Evolutionary conservation across 2,113 vertebrate species (phyloP).

Genomic region (Myiopsitta monachus): DNA sequence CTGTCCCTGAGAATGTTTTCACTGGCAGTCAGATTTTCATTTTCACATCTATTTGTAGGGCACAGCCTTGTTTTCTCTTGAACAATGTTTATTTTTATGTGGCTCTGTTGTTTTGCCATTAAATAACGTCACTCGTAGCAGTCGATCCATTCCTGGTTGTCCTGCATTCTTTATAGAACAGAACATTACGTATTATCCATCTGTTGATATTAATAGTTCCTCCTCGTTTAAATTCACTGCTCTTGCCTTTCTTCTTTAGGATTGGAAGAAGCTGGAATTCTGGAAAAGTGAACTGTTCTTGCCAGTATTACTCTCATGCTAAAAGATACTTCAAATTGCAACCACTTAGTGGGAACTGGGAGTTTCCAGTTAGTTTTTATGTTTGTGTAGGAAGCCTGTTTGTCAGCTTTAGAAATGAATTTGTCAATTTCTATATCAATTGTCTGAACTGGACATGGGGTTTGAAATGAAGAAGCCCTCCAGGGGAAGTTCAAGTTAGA

Average conservation of each 20-base stretch:
- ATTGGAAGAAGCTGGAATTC: not conserved
- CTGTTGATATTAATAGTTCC: not conserved
- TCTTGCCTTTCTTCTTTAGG: not conserved
- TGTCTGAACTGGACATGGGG: not conserved
- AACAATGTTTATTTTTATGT: not conserved
- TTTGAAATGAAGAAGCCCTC: not conserved
- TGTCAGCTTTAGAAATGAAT: not conserved
- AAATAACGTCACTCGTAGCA: not conserved
- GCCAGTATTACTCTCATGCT: not conserved
- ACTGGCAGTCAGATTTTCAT: not conserved
- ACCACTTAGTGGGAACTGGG: not conserved
- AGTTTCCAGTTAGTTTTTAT: not conserved
- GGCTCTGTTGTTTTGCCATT: not conserved
- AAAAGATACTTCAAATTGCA: not conserved
- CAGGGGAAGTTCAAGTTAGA: no score
- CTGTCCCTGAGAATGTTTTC: not conserved
- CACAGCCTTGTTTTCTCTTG: not conserved
- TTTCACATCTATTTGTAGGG: not conserved
- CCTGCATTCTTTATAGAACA: not conserved
- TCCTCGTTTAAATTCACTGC: not conserved
- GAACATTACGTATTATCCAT: not conserved
- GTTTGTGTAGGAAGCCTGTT: not conserved
- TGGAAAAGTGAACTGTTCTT: not conserved
- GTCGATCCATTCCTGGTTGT: not conserved
- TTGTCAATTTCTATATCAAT: not conserved